Percentiles rank a stretch among this genome's conserved stretches.
These are phyloP conservation scores for Chaetodon auriga DNA, from an alignment of 2,113 vertebrate genomes.

Conservation along the genomic window DNA sequence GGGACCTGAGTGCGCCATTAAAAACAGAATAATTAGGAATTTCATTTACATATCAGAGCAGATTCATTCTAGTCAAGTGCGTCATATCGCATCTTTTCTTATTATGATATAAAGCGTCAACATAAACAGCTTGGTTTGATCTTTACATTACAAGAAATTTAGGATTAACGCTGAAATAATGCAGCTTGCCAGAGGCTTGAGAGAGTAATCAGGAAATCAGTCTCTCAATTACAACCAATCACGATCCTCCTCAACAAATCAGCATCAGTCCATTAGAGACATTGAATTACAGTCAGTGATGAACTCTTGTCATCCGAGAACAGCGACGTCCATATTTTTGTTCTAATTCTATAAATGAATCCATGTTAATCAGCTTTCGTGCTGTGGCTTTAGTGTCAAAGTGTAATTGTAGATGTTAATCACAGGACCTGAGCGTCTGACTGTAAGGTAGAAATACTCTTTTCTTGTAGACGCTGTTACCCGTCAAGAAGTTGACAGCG, in stretches of 20 bases:
- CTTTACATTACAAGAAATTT: not conserved
- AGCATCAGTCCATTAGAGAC: slow-evolving; percentile 47
- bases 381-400: slow-evolving; percentile 20
- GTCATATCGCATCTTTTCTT: not conserved
- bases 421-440: slow-evolving; percentile 3
- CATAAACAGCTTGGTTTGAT: not conserved
- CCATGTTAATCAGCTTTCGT: slow-evolving; percentile 14
- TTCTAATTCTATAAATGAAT: slow-evolving; percentile 41
- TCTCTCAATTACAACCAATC: slow-evolving; percentile 51
- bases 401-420: slow-evolving; percentile 28
- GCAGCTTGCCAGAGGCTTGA: slow-evolving; percentile 31
- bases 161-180: slow-evolving; percentile 11
- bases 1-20: slow-evolving; percentile 24
- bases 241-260: slow-evolving; percentile 47
- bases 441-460: not conserved
- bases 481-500: not conserved
- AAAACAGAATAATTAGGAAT: slow-evolving; percentile 37
- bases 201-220: slow-evolving; percentile 36
- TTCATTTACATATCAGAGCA: slow-evolving; percentile 24
- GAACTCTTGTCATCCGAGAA: slow-evolving; percentile 38
- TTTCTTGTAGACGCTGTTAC: not conserved
- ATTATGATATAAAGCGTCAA: not conserved
- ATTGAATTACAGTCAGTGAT: slow-evolving; percentile 48
- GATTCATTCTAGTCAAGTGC: not conserved
- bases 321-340: slow-evolving; percentile 35